These are phyloP conservation scores for Palythoa grandis DNA, from an alignment of 92 coral and sea anemone genomes.

Conservation along the genomic window DNA sequence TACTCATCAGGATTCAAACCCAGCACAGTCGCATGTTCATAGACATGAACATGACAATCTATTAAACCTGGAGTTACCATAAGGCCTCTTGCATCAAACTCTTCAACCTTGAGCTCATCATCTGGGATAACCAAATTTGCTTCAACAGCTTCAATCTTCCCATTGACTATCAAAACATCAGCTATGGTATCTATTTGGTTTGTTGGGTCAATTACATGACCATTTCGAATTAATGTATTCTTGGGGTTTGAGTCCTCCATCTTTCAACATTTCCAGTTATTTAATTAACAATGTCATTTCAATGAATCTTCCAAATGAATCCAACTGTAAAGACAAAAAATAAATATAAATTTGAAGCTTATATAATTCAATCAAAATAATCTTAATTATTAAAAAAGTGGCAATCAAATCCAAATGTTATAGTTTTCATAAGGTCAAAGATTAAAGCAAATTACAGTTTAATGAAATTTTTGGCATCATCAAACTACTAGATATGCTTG, in stretches of 20 bases:
- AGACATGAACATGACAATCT: slow-evolving; percentile 85
- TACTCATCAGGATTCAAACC: slow-evolving; percentile 75
- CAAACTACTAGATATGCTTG: too few relatives aligned
- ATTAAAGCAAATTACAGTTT: too few relatives aligned
- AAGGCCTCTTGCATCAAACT: slow-evolving; percentile 77
- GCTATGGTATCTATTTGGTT: slow-evolving; percentile 56
- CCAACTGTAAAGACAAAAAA: too few relatives aligned
- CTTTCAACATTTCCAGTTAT: neutral
- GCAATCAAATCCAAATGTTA: too few relatives aligned
- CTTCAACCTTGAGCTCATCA: slow-evolving; percentile 48
- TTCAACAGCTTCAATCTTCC: slow-evolving; percentile 61
- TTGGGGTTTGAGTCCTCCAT: neutral
- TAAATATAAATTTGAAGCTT: too few relatives aligned
- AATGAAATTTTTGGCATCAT: too few relatives aligned
- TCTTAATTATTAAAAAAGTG: too few relatives aligned
- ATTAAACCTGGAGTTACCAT: slow-evolving; percentile 85
- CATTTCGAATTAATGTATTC: slow-evolving; percentile 69
- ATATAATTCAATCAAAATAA: too few relatives aligned
- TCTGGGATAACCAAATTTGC: slow-evolving; percentile 32
- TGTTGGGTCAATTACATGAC: slow-evolving; percentile 83
- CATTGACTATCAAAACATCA: slow-evolving; percentile 65
- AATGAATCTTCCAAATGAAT: neutral
- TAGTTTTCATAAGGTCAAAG: too few relatives aligned
- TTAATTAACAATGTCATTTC: neutral
- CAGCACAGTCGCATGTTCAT: slow-evolving; percentile 78